Evolutionary conservation across 2,888 invertebrate species (phyloP).

Genomic region (Glyphotaelius pellucidus): DNA sequence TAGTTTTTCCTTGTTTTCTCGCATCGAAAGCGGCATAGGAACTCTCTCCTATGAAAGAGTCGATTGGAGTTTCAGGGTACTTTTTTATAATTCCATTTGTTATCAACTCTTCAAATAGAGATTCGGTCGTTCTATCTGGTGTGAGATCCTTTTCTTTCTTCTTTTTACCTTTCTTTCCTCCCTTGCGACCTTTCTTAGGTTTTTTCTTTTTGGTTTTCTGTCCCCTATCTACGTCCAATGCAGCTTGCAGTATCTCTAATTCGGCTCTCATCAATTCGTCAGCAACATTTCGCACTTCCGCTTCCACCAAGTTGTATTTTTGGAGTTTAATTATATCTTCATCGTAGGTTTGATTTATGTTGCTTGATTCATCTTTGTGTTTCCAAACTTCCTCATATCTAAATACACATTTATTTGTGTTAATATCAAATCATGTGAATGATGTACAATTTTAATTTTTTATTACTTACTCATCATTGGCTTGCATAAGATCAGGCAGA

Average conservation of each 20-base stretch:
- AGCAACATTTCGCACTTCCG: slow-evolving; percentile 88
- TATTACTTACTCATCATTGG: slow-evolving; percentile 82
- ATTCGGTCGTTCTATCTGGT: slow-evolving; percentile 92
- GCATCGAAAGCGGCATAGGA: slow-evolving; percentile 80
- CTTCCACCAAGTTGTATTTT: slow-evolving; percentile 89
- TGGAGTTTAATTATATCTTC: slow-evolving; percentile 90
- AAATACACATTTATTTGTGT: slow-evolving; percentile 32
- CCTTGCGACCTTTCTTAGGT: slow-evolving; percentile 86
- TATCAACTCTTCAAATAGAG: slow-evolving; percentile 94
- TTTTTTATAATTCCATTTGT: slow-evolving; percentile 93
- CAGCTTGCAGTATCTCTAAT: slow-evolving; percentile 83
- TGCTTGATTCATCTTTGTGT: slow-evolving; percentile 85
- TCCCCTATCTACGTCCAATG: slow-evolving; percentile 86
- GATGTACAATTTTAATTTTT: neutral
- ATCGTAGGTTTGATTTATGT: slow-evolving; percentile 87
- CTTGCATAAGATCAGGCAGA: slow-evolving; percentile 83
- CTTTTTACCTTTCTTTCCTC: slow-evolving; percentile 93
- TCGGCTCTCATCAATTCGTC: slow-evolving; percentile 87
- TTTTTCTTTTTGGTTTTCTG: slow-evolving; percentile 87
- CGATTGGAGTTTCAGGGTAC: slow-evolving; percentile 82
- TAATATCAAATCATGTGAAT: neutral
- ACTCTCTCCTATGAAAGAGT: slow-evolving; percentile 89
- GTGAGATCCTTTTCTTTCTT: slow-evolving; percentile 97
- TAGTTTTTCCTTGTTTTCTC: slow-evolving; percentile 75
- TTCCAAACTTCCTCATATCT: slow-evolving; percentile 91